A percentile compares a stretch with the other conserved stretches of the same genome.
phyloP scores from a whole-genome alignment of 2,888 invertebrate species.

The Smittia sp. region DNA sequence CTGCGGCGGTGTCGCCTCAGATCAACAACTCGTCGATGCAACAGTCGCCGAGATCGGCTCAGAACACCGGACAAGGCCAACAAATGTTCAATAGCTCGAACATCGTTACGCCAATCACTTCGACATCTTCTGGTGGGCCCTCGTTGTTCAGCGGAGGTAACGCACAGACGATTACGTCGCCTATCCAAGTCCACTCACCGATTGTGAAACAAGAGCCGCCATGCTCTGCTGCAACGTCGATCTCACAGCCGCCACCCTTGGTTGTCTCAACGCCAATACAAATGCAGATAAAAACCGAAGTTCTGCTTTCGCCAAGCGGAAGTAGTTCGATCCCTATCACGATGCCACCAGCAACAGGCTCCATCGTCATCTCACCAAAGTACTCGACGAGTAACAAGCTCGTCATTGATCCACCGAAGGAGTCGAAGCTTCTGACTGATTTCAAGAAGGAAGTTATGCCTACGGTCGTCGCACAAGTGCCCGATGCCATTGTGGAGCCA shows the following conservation, averaged over 20 bases:
- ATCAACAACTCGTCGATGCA: slow-evolving; percentile 44
- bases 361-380: slow-evolving; percentile 34
- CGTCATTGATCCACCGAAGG: slow-evolving; percentile 25
- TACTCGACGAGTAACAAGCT: slow-evolving; percentile 4
- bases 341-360: slow-evolving; percentile 19
- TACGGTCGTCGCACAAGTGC: neutral
- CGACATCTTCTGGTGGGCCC: neutral
- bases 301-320: slow-evolving; percentile 13
- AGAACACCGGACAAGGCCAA: slow-evolving; percentile 42
- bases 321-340: slow-evolving; percentile 43
- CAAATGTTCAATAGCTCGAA: neutral
- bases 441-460: slow-evolving; percentile 44
- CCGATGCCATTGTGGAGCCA: slow-evolving; percentile 45
- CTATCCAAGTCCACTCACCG: slow-evolving; percentile 35
- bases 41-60: slow-evolving; percentile 43
- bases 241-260: slow-evolving; percentile 32
- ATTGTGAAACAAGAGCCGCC: slow-evolving; percentile 33
- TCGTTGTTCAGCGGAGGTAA: slow-evolving; percentile 7
- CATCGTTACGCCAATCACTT: slow-evolving; percentile 19
- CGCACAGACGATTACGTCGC: slow-evolving; percentile 11
- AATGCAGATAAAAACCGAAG: slow-evolving; percentile 39
- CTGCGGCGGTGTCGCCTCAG: slow-evolving; percentile 48
- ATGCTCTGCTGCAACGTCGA: neutral
- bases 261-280: slow-evolving; percentile 33
- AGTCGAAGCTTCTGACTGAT: slow-evolving; percentile 43